phyloP scores from a whole-genome alignment of 1,140 invertebrate species.

The Drosophila ironensis region DNA sequence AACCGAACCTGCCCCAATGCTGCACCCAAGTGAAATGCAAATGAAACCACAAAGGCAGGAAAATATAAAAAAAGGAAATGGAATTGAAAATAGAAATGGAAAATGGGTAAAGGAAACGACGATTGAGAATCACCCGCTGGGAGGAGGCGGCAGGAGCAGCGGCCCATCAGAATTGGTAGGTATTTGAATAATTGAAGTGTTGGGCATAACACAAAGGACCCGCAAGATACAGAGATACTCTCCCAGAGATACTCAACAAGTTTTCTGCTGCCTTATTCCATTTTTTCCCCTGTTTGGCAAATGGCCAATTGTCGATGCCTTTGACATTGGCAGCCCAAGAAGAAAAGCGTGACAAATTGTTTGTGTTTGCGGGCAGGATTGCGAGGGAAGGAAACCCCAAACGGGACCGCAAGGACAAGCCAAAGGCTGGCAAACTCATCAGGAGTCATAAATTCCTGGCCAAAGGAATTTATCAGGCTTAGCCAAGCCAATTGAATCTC shows the following conservation, averaged over 20 bases:
- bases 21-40: conserved; percentile 49
- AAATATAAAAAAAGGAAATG: conserved; percentile 7
- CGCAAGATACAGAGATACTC: conserved; percentile 23
- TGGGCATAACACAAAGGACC: conserved; percentile 10
- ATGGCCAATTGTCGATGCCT: conserved; percentile 39
- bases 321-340: conserved; percentile 45
- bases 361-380: conserved; percentile 24
- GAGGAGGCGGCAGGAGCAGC: neutral
- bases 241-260: conserved; percentile 57
- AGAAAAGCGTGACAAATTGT: conserved; percentile 66
- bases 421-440: conserved; percentile 8
- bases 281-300: conserved; percentile 20
- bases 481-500: conserved; percentile 59
- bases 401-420: conserved; percentile 11
- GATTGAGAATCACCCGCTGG: conserved; percentile 6
- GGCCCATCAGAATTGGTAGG: conserved; percentile 28
- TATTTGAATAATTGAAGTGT: conserved; percentile 52
- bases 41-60: conserved; percentile 35
- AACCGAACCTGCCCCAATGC: conserved; percentile 39
- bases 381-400: too few species aligned
- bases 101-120: neutral
- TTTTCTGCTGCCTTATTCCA: conserved; percentile 7
- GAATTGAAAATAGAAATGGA: conserved; percentile 28
- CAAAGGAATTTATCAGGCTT: conserved; percentile 43
- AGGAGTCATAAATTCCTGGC: conserved; percentile 57